These are phyloP conservation scores for Eupleurogrammus muticus DNA, from an alignment of 2,797 vertebrate genomes.

Conservation along the genomic window DNA sequence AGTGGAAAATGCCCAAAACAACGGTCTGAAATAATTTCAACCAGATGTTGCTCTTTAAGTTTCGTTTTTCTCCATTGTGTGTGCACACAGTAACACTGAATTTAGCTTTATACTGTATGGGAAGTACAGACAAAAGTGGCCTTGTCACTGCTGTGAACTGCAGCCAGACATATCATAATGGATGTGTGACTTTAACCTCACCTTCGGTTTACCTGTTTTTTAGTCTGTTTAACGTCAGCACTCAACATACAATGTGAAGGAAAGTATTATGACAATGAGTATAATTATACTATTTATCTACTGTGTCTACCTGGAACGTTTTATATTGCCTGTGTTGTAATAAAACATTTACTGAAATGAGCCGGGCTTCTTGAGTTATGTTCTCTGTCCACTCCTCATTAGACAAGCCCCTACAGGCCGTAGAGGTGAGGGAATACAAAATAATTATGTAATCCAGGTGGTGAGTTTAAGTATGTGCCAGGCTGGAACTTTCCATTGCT, in stretches of 20 bases:
- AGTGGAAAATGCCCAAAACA: neutral
- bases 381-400: neutral
- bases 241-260: slow-evolving; percentile 70
- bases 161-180: neutral
- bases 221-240: slow-evolving; percentile 30
- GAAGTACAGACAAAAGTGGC: slow-evolving; percentile 10
- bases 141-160: slow-evolving; percentile 10
- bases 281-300: slow-evolving; percentile 70
- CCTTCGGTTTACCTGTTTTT: slow-evolving; percentile 9
- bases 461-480: neutral
- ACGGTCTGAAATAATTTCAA: neutral
- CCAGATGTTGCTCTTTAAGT: slow-evolving; percentile 4
- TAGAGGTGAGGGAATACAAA: neutral
- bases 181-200: slow-evolving; percentile 16
- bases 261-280: slow-evolving; percentile 55
- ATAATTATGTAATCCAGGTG: neutral
- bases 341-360: slow-evolving; percentile 57
- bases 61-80: slow-evolving; percentile 8
- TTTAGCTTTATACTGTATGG: slow-evolving; percentile 13
- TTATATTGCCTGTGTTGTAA: slow-evolving; percentile 56
- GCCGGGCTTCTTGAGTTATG: neutral
- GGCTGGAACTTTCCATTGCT: slow-evolving; percentile 13
- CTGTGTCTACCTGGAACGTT: slow-evolving; percentile 47
- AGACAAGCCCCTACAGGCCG: neutral
- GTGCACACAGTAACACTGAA: slow-evolving; percentile 25